Conservation (phyloP, 2,888 invertebrate species). For the Peribatodes rhomboidaria region DNA sequence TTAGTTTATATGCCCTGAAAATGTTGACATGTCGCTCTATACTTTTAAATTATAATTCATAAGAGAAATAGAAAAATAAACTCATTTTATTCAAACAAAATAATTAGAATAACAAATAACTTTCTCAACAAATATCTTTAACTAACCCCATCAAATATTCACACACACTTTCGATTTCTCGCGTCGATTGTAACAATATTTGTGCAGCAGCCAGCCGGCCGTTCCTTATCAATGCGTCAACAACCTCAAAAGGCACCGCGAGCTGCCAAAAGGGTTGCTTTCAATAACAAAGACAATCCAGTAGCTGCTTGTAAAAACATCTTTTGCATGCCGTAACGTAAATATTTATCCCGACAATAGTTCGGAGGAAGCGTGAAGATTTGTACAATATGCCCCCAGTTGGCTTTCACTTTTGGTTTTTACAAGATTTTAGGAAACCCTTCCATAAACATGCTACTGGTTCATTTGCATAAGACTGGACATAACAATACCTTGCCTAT, state of each 20-base stretch:
- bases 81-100: neutral
- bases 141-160: constrained; percentile 13
- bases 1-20: too few species aligned
- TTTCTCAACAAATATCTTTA: constrained; percentile 5
- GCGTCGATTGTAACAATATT: constrained; percentile 39
- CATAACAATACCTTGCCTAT: constrained; percentile 77
- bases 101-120: constrained; percentile 3
- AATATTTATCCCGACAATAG: constrained; percentile 82
- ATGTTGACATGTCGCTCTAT: too few species aligned
- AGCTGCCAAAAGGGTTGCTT: constrained; percentile 79
- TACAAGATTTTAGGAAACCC: constrained; percentile 74
- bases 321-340: constrained; percentile 82
- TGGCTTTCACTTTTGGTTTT: constrained; percentile 84
- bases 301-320: constrained; percentile 79
- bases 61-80: neutral
- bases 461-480: constrained; percentile 82
- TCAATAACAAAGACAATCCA: constrained; percentile 80
- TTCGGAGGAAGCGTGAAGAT: constrained; percentile 73
- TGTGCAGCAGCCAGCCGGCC: constrained; percentile 52
- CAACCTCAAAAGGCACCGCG: constrained; percentile 65
- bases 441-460: constrained; percentile 78
- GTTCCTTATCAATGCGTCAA: constrained; percentile 63
- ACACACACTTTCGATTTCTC: constrained; percentile 38
- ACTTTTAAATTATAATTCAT: too few species aligned
- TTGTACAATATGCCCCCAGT: constrained; percentile 76